Percentiles rank a stretch among this genome's conserved stretches.
phyloP scores from a whole-genome alignment of 2,888 invertebrate species.

The Mycalesis mineus region DNA sequence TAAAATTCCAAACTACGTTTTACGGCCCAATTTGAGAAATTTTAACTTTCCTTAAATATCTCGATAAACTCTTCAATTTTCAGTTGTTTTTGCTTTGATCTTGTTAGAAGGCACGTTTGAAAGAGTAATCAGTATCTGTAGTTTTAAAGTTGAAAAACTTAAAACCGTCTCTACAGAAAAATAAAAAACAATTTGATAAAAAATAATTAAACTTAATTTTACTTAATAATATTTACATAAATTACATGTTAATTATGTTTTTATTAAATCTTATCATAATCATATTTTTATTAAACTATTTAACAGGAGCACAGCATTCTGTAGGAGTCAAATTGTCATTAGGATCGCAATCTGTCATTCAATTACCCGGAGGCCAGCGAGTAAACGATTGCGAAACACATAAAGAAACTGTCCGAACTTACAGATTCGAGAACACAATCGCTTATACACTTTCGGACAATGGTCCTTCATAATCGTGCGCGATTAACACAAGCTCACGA shows the following conservation, averaged over 20 bases:
- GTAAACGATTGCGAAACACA: neutral
- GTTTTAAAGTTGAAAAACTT: too few species aligned
- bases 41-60: neutral
- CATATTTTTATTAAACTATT: too few species aligned
- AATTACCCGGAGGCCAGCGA: neutral
- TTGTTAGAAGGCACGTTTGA: too few species aligned
- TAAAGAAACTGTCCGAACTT: neutral
- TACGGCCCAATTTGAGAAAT: neutral
- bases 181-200: too few species aligned
- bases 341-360: neutral
- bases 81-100: too few species aligned
- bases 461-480: constrained; percentile 61
- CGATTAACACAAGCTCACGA: constrained; percentile 44
- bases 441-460: constrained; percentile 35
- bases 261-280: too few species aligned
- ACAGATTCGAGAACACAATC: constrained; percentile 28
- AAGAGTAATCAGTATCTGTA: too few species aligned
- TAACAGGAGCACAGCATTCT: neutral
- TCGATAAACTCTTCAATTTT: too few species aligned
- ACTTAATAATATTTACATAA: too few species aligned
- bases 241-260: too few species aligned
- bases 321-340: neutral
- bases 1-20: constrained; percentile 5
- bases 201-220: too few species aligned
- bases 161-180: too few species aligned